These are phyloP conservation scores for Pelusios castaneus DNA, from an alignment of 2,113 vertebrate species.

Conservation along the genomic window DNA sequence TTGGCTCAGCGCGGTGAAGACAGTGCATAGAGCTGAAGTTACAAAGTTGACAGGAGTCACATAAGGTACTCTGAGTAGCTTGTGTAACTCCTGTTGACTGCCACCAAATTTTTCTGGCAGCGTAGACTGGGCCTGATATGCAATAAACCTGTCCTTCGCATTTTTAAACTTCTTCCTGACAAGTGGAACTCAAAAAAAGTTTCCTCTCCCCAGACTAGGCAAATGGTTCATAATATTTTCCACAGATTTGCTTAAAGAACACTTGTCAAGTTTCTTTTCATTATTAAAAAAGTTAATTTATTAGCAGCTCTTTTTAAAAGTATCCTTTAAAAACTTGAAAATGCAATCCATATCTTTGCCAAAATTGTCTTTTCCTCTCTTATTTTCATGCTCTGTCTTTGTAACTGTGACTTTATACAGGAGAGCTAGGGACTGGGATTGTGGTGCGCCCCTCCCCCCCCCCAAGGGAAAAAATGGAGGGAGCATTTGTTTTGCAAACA, in stretches of 20 bases:
- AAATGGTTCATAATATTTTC: not conserved
- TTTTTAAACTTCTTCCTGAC: not conserved
- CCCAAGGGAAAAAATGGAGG: not conserved
- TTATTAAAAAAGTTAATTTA: not conserved
- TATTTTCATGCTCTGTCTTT: not conserved
- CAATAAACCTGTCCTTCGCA: not conserved
- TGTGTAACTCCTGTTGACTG: no score
- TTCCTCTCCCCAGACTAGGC: not conserved
- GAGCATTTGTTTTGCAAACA: not conserved
- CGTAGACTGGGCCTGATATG: no score
- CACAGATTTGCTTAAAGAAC: not conserved
- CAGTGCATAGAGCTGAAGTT: no score
- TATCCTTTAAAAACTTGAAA: not conserved
- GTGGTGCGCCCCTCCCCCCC: not conserved
- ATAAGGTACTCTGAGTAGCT: no score
- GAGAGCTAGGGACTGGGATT: not conserved
- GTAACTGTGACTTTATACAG: rapidly evolving
- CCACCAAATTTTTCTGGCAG: no score
- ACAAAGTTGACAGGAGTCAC: no score
- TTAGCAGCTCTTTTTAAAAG: not conserved
- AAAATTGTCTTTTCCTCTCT: not conserved
- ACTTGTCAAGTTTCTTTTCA: not conserved
- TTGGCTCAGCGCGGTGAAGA: no score
- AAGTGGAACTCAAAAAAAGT: not conserved
- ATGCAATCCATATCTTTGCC: not conserved